Conservation (phyloP, 2,888 invertebrate genomes). For the Cryptosula pallasiana region DNA sequence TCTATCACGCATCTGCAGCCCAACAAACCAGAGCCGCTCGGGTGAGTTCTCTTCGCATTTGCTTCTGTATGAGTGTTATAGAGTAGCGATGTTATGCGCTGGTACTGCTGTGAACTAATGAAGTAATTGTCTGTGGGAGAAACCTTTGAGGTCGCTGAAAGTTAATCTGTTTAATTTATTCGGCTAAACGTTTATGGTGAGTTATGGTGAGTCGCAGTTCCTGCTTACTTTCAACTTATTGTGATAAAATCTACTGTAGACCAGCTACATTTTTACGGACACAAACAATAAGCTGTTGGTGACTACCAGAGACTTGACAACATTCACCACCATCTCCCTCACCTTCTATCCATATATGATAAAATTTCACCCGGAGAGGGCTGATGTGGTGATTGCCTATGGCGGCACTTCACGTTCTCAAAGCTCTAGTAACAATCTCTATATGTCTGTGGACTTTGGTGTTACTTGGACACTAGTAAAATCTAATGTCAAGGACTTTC, state of each 20-base stretch:
- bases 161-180: too few relatives aligned
- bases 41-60: neutral
- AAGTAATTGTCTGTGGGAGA: too few relatives aligned
- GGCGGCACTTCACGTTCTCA: neutral
- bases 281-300: neutral
- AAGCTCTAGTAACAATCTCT: neutral
- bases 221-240: too few relatives aligned
- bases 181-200: too few relatives aligned
- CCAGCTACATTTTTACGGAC: slow-evolving; percentile 23
- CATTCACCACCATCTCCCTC: neutral
- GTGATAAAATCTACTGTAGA: neutral
- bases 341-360: neutral
- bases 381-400: slow-evolving; percentile 11
- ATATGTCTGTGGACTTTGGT: slow-evolving; percentile 17
- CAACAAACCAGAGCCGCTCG: neutral
- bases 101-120: too few relatives aligned
- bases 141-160: too few relatives aligned
- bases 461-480: neutral
- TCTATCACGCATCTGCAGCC: slow-evolving; percentile 71
- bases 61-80: too few relatives aligned
- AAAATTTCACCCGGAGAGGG: neutral
- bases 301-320: neutral
- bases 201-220: too few relatives aligned
- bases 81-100: too few relatives aligned
- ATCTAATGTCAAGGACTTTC: slow-evolving; percentile 14